Percentiles rank a stretch among this genome's conserved stretches.
These are phyloP conservation scores for Peromyscus californicus DNA, from an alignment of 2,113 vertebrate species.

Conservation along the genomic window DNA sequence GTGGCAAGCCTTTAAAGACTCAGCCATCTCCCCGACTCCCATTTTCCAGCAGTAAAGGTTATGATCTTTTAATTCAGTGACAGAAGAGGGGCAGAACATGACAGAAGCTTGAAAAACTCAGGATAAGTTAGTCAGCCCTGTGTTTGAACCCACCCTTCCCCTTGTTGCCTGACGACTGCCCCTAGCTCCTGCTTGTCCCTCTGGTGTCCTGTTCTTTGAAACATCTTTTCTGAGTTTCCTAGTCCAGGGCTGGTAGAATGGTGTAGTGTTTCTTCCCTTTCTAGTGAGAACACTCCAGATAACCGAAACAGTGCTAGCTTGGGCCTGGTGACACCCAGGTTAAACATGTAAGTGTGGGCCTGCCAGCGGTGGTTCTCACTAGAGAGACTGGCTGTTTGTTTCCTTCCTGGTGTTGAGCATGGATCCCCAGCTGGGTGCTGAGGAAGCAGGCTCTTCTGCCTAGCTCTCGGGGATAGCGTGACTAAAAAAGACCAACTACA, in stretches of 20 bases:
- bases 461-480: neutral
- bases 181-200: neutral
- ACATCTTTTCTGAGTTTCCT: neutral
- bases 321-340: neutral
- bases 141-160: neutral
- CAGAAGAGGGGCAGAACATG: too few species aligned
- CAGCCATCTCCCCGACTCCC: neutral
- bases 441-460: neutral
- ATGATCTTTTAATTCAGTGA: conserved; percentile 25
- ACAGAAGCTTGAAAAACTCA: neutral
- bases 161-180: neutral
- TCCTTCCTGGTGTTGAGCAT: neutral
- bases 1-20: neutral
- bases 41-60: neutral
- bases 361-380: neutral
- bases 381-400: neutral
- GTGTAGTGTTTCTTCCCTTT: neutral
- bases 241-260: neutral
- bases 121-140: neutral
- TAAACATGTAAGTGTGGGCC: neutral
- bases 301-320: neutral
- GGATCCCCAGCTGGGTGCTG: neutral
- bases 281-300: neutral
- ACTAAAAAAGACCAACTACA: neutral
- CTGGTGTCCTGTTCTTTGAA: neutral